phyloP scores from a whole-genome alignment of 2,888 invertebrate species.

The Congeria kusceri region DNA sequence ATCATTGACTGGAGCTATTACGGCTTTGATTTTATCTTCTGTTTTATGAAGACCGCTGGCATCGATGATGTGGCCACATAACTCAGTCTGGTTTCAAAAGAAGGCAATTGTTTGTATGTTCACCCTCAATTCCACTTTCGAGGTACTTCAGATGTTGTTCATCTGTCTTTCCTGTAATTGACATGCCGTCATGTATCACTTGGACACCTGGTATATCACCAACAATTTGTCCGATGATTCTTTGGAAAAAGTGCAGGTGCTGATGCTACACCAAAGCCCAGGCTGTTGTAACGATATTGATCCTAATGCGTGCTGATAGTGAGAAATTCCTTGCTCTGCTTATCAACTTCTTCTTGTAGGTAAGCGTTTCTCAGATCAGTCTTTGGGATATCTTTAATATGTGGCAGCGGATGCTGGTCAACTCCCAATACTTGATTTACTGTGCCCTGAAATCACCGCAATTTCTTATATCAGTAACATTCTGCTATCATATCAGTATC shows the following conservation, averaged over 20 bases:
- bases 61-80: slow-evolving; percentile 39
- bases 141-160: slow-evolving; percentile 24
- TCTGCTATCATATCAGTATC: too few relatives aligned
- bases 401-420: too few relatives aligned
- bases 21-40: slow-evolving; percentile 25
- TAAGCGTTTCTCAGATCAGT: slow-evolving; percentile 72
- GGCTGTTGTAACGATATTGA: slow-evolving; percentile 61
- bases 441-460: too few relatives aligned
- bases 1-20: slow-evolving; percentile 30
- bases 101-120: slow-evolving; percentile 37
- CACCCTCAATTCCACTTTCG: slow-evolving; percentile 14
- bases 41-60: slow-evolving; percentile 34
- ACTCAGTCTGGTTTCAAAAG: slow-evolving; percentile 26
- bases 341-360: slow-evolving; percentile 51
- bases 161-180: slow-evolving; percentile 18
- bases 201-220: slow-evolving; percentile 49
- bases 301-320: slow-evolving; percentile 70
- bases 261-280: too few relatives aligned
- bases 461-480: too few relatives aligned
- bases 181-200: slow-evolving; percentile 35
- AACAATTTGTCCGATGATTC: slow-evolving; percentile 68
- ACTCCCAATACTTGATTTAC: too few relatives aligned
- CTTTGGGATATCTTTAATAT: too few relatives aligned
- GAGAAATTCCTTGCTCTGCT: slow-evolving; percentile 38
- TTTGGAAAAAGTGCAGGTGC: slow-evolving; percentile 64